phyloP scores from a whole-genome alignment of 1,140 invertebrate species.

The Diorhabda carinulata region DNA sequence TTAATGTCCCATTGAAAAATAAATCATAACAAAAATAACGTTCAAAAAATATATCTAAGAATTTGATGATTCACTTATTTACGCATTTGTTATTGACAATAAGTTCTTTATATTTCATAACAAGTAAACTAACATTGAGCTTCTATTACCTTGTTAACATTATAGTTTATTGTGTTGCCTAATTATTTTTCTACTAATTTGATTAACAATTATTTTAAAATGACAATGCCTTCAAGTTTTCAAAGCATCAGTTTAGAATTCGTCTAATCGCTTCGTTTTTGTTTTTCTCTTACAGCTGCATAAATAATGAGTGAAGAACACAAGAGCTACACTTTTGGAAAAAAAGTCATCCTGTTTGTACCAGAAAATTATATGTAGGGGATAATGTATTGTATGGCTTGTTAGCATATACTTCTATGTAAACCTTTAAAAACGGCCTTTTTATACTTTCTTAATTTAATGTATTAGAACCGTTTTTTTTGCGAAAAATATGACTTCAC shows the following conservation, averaged over 20 bases:
- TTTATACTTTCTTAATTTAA: neutral
- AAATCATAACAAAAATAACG: no score
- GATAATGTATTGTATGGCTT: conserved; percentile 14
- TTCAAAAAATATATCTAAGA: no score
- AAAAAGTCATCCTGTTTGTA: neutral
- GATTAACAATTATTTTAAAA: neutral
- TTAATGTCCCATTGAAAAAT: no score
- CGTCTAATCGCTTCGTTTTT: conserved; percentile 44
- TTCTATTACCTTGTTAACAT: neutral
- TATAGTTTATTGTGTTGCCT: neutral
- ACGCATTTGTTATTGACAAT: no score
- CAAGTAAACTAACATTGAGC: no score
- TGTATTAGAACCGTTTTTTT: no score
- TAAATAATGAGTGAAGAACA: conserved; percentile 33
- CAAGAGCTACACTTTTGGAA: conserved; percentile 8
- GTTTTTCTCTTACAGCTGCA: conserved; percentile 47
- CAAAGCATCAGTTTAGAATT: conserved; percentile 14
- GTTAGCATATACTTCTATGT: neutral
- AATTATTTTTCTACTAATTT: neutral
- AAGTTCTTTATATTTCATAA: no score
- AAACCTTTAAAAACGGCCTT: conserved; percentile 4
- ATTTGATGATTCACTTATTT: no score
- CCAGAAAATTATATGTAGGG: neutral
- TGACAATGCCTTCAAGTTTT: neutral
- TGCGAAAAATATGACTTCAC: no score